These are phyloP conservation scores for Oreochromis tanganicae DNA, from an alignment of 2,113 vertebrate genomes.

Conservation along the genomic window DNA sequence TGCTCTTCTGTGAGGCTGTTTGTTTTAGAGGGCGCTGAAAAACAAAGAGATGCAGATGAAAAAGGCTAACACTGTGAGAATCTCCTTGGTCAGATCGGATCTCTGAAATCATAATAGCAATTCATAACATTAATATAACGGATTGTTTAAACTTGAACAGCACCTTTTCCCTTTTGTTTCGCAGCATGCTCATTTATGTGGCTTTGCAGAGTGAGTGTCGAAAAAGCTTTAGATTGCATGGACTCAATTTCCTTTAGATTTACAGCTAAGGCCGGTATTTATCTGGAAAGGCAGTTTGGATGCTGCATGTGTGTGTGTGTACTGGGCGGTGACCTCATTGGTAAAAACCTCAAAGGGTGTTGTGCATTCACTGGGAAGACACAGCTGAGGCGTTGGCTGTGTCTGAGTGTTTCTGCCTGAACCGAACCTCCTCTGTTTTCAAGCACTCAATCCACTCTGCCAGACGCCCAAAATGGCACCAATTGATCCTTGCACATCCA, in stretches of 20 bases:
- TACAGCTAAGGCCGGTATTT: neutral
- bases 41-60: neutral
- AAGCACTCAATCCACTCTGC: neutral
- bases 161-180: neutral
- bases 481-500: conserved; percentile 48
- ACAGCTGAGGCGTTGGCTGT: conserved; percentile 38
- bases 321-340: conserved; percentile 26
- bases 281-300: conserved; percentile 3
- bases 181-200: neutral
- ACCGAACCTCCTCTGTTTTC: conserved; percentile 26
- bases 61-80: neutral
- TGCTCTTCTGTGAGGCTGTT: neutral
- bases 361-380: conserved; percentile 39
- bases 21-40: conserved; percentile 6
- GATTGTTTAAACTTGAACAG: neutral
- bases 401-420: conserved; percentile 23
- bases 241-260: conserved; percentile 1
- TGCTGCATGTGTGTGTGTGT: neutral
- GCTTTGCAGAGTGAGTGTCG: neutral
- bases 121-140: neutral
- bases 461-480: conserved; percentile 43
- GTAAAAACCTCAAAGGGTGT: conserved; percentile 46
- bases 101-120: neutral
- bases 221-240: neutral
- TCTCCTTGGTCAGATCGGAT: neutral